These are phyloP conservation scores for Barypeithes pellucidus DNA, from an alignment of 2,888 invertebrate species.

Conservation along the genomic window DNA sequence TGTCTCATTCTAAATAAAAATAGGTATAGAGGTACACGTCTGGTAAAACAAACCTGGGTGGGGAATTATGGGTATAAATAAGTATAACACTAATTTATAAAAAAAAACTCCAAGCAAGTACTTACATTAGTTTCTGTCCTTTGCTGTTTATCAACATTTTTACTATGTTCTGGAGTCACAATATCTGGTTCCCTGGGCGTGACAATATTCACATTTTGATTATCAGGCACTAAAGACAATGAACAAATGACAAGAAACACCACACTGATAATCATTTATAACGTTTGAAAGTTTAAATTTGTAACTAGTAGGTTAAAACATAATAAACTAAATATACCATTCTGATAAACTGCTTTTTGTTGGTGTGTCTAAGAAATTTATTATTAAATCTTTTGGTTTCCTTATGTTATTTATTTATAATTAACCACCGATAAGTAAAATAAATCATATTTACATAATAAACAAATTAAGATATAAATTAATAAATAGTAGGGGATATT, in stretches of 20 bases:
- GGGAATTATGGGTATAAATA: no score
- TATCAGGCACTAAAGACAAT: neutral
- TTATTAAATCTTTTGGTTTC: neutral
- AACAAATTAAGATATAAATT: constrained; percentile 3
- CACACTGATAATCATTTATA: constrained; percentile 6
- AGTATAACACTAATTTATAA: no score
- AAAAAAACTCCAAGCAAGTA: neutral
- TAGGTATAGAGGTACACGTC: no score
- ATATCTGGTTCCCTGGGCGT: neutral
- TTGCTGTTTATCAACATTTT: neutral
- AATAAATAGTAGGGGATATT: no score
- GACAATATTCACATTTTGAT: neutral
- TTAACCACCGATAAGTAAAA: constrained; percentile 13
- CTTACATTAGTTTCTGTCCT: constrained; percentile 5
- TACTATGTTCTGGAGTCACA: constrained; percentile 1
- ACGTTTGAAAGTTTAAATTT: no score
- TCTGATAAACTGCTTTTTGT: neutral
- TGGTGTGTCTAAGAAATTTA: neutral
- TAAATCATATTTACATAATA: neutral
- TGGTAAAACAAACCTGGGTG: no score
- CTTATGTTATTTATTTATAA: neutral
- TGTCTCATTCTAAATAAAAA: no score
- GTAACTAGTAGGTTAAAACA: neutral
- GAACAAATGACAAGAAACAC: constrained; percentile 4
- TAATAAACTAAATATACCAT: neutral